Percentiles rank a stretch among this genome's conserved stretches.
phyloP scores from a whole-genome alignment of 2,888 invertebrate genomes.

The Trilocha varians region DNA sequence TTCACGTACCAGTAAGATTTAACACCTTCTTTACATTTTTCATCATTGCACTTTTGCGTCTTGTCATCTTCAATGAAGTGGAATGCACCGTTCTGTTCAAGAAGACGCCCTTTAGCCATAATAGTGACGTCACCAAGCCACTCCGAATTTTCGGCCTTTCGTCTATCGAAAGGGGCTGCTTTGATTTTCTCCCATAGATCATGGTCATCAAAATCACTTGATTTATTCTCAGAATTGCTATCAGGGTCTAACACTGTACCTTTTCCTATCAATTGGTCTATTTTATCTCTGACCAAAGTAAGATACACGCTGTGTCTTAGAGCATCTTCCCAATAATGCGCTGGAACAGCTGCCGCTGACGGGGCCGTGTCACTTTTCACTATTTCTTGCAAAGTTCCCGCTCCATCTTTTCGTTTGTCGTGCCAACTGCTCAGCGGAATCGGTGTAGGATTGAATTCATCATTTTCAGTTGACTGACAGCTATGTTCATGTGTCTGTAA shows the following conservation, averaged over 20 bases:
- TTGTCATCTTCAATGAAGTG: conserved; percentile 69
- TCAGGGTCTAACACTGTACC: conserved; percentile 36
- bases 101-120: conserved; percentile 76
- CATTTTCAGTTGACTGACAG: conserved; percentile 33
- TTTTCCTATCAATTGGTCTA: conserved; percentile 61
- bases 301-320: conserved; percentile 78
- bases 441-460: conserved; percentile 55
- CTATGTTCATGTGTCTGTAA: conserved; percentile 47
- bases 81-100: conserved; percentile 65
- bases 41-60: conserved; percentile 44
- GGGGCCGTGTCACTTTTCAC: conserved; percentile 30
- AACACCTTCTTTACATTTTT: conserved; percentile 65
- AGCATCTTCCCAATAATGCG: conserved; percentile 78
- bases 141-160: conserved; percentile 51
- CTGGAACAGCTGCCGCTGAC: conserved; percentile 35
- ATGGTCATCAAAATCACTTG: conserved; percentile 53
- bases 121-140: conserved; percentile 77
- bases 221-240: conserved; percentile 29
- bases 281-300: conserved; percentile 73
- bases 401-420: conserved; percentile 24
- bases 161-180: conserved; percentile 54
- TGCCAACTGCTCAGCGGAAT: conserved; percentile 56
- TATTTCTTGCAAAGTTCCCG: conserved; percentile 38
- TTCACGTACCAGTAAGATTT: conserved; percentile 81
- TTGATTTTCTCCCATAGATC: conserved; percentile 67